Evolutionary conservation across 2,888 invertebrate species (phyloP).

Genomic region (Thysanoteuthis rhombus): DNA sequence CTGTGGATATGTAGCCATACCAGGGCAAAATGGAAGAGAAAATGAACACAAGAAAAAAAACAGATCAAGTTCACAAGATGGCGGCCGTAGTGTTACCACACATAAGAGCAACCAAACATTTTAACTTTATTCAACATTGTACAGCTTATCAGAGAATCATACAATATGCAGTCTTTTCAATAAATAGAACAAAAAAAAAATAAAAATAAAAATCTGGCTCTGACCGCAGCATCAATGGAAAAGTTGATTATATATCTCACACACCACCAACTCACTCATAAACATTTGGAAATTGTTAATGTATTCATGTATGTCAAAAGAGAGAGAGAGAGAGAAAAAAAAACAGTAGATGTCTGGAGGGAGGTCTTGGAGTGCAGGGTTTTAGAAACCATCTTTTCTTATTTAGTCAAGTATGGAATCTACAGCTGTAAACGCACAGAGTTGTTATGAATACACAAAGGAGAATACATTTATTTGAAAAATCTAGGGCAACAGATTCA

Average conservation of each 20-base stretch:
- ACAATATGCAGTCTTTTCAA: neutral
- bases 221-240: neutral
- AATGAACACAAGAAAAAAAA: neutral
- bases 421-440: too few relatives aligned
- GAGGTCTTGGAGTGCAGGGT: too few relatives aligned
- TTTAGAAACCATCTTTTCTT: too few relatives aligned
- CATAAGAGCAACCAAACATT: neutral
- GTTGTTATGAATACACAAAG: neutral
- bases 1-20: too few relatives aligned
- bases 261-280: neutral
- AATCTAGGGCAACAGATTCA: neutral
- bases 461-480: neutral
- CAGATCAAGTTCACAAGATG: neutral
- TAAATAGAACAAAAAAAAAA: neutral
- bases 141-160: neutral
- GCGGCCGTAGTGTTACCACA: neutral
- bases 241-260: neutral
- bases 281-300: neutral
- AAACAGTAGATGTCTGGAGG: neutral
- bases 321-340: neutral
- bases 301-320: neutral
- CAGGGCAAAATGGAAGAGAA: too few relatives aligned
- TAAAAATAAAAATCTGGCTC: neutral
- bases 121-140: neutral
- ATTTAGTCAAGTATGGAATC: too few relatives aligned